phyloP scores from a whole-genome alignment of 2,888 invertebrate genomes.

The Philonicus albiceps region DNA sequence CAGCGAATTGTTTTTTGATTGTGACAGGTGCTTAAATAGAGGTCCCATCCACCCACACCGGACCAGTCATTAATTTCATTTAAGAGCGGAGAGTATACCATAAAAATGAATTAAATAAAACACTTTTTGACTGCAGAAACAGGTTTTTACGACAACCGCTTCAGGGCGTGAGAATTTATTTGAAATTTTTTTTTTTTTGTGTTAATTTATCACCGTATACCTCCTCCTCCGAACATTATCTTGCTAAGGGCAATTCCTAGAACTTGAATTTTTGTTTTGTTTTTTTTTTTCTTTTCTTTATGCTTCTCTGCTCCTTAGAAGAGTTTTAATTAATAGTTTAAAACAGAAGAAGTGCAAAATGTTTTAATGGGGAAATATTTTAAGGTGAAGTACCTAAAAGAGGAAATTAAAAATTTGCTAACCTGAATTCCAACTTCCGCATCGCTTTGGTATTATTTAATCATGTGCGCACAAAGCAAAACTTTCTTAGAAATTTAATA shows the following conservation, averaged over 20 bases:
- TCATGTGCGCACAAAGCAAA: not conserved
- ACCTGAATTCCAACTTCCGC: not conserved
- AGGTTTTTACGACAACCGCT: slow-evolving; percentile 34
- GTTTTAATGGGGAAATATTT: not conserved
- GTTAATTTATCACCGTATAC: not conserved
- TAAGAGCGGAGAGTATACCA: not conserved
- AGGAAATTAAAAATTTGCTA: not conserved
- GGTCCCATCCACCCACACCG: not conserved
- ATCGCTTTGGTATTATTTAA: not conserved
- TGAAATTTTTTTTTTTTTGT: slow-evolving; percentile 5
- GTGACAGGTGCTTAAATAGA: slow-evolving; percentile 12
- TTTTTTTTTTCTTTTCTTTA: not conserved
- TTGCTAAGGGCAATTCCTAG: not conserved
- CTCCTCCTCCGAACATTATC: not conserved
- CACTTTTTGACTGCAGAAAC: slow-evolving; percentile 25
- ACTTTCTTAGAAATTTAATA: not conserved
- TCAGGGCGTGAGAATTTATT: slow-evolving; percentile 34
- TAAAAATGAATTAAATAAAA: slow-evolving; percentile 33
- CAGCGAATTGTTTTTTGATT: slow-evolving; percentile 18
- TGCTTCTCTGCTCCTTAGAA: not conserved
- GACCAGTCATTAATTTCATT: slow-evolving; percentile 19
- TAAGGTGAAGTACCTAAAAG: not conserved
- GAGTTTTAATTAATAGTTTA: not conserved
- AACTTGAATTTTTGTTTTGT: not conserved
- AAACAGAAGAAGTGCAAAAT: not conserved